phyloP scores from a whole-genome alignment of 1,140 invertebrate genomes.

The Atta colombica region DNA sequence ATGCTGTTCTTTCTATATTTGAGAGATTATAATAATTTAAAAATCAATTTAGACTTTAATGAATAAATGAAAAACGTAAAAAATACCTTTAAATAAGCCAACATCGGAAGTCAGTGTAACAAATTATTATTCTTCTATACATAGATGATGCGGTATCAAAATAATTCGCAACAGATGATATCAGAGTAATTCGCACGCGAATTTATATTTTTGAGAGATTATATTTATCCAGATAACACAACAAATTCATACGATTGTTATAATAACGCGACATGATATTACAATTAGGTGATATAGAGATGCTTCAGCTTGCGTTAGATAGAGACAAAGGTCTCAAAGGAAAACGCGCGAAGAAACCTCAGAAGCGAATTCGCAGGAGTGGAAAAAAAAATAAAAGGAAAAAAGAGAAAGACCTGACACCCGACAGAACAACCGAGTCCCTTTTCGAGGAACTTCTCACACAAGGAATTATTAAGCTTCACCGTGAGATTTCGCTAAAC shows the following conservation, averaged over 20 bases:
- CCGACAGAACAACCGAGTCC: slow-evolving; percentile 95
- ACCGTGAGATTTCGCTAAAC: slow-evolving; percentile 90
- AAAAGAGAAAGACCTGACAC: slow-evolving; percentile 98
- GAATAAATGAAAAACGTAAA: too few relatives aligned
- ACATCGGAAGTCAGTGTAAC: too few relatives aligned
- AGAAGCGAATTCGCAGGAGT: slow-evolving; percentile 92
- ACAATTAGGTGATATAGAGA: slow-evolving; percentile 82
- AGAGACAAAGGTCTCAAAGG: slow-evolving; percentile 91
- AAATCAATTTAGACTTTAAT: too few relatives aligned
- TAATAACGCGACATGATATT: slow-evolving; percentile 1
- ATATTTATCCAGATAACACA: background rate
- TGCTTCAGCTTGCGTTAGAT: slow-evolving; percentile 90
- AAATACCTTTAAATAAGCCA: too few relatives aligned
- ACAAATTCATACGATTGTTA: background rate
- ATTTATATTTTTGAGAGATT: too few relatives aligned
- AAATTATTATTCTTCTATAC: too few relatives aligned
- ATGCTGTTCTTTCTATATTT: background rate
- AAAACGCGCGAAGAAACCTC: slow-evolving; percentile 93
- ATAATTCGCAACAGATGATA: too few relatives aligned
- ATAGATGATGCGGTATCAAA: too few relatives aligned
- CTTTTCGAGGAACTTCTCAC: slow-evolving; percentile 96
- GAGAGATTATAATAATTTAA: too few relatives aligned
- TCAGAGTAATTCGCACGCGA: too few relatives aligned
- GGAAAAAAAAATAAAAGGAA: slow-evolving; percentile 96
- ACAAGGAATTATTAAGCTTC: slow-evolving; percentile 95